Evolutionary conservation across 2,113 vertebrate genomes (phyloP).

Genomic region (Thamnophis sirtalis): DNA sequence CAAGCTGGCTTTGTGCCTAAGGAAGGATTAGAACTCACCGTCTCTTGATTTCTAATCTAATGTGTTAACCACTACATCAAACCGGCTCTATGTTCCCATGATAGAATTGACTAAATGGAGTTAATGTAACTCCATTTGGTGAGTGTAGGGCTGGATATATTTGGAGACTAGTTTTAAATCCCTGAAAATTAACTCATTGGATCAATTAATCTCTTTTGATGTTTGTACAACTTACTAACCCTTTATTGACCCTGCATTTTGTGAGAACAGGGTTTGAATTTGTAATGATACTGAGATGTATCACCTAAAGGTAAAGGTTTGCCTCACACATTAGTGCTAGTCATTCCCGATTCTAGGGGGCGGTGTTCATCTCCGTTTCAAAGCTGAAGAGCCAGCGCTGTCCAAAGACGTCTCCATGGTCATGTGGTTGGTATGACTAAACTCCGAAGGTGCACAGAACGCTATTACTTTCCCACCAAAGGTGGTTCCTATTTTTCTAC

Average conservation of each 20-base stretch:
- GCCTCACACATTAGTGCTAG: no score
- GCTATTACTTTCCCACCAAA: no score
- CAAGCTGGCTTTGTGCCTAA: background rate
- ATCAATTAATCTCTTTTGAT: background rate
- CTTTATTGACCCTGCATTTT: background rate
- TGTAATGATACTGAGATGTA: background rate
- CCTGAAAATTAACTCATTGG: background rate
- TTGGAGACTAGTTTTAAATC: background rate
- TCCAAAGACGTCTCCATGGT: no score
- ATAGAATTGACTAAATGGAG: background rate
- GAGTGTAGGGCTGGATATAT: background rate
- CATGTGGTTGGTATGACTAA: no score
- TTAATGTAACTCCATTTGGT: background rate
- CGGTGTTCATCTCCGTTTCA: no score
- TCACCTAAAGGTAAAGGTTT: background rate
- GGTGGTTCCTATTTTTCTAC: no score
- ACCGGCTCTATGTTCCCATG: background rate
- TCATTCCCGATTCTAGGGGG: no score
- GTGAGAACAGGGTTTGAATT: background rate
- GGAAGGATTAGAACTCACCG: background rate
- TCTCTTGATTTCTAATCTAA: background rate
- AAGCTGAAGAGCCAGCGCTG: no score
- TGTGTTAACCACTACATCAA: background rate
- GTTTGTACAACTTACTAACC: background rate
- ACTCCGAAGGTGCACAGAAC: no score